Base-by-base conservation (phyloP, 2,797 vertebrate species). In the Pteropus rufus region DNA sequence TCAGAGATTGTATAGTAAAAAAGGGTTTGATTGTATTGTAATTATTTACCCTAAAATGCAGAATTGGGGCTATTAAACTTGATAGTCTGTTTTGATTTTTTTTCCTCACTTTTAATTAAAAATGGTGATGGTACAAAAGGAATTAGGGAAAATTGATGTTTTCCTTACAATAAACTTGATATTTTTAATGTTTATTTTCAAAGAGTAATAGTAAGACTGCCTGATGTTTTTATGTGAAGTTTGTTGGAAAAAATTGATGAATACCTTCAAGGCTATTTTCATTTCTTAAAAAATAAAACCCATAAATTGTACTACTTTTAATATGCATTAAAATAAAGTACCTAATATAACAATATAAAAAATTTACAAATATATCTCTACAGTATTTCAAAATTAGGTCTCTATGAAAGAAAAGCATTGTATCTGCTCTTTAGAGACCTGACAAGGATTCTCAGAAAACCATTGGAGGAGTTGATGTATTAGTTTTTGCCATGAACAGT, bases 21-120 rank as follows among this genome's bases (percentile, higher is more conserved):
- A 88, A 60, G 3, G 0, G 5, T 52, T 72, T 90, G 21, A 23
- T 58, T 69, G 8, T 54, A 15, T 91, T 90, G 8, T 87, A 91
- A 89, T 44, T 92, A 92, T 96, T 94, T 94, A 70, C 23, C 49
- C 82, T 65, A 82, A 93, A 70, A 23, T 89, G 36, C 89, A 70
- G 84, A 87, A 58, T 56, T 56, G 31, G 26, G 4, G 2, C 7
- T 62, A 62, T 80, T 89, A 56, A 80, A 36, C 46, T 31, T 93
- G 41, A 72, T 31, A 94, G 41, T 44, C 41, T 90, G 16, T 44
- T 91, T 86, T 94, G n/a, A 49, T 86, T 62, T 84, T 91, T 91
- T 80, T 91, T 62, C 26, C 34, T 91, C 64, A 73, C 70, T 81
- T 95, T 79, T 65, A 80, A 76, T 93, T 72, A 69, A 82, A 93